phyloP scores from a whole-genome alignment of 2,797 vertebrate species.

The Lepus townsendii region DNA sequence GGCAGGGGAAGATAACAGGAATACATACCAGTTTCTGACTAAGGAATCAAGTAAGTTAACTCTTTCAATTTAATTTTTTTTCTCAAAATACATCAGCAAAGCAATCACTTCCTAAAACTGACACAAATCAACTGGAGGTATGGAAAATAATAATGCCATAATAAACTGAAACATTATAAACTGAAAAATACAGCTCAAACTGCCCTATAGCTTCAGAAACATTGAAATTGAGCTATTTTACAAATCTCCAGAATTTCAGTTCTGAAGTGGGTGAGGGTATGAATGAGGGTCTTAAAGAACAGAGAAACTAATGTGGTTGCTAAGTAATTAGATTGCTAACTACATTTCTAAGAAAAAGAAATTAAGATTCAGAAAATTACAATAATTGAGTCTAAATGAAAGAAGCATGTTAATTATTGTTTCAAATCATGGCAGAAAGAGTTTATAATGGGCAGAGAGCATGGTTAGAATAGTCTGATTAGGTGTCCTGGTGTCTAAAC shows the following conservation, averaged over 20 bases:
- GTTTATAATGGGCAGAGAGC: slow-evolving; percentile 22
- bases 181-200: background rate
- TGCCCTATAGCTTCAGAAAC: background rate
- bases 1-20: background rate
- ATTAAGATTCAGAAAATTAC: slow-evolving; percentile 73
- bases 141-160: slow-evolving; percentile 30
- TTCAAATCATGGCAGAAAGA: slow-evolving; percentile 61
- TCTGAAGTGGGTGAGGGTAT: slow-evolving; percentile 39
- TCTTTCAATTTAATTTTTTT: slow-evolving; percentile 40
- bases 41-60: slow-evolving; percentile 7
- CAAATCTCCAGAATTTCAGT: slow-evolving; percentile 17
- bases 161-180: slow-evolving; percentile 63
- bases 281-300: slow-evolving; percentile 62
- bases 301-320: slow-evolving; percentile 64
- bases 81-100: background rate
- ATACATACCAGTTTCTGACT: background rate
- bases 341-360: slow-evolving; percentile 30
- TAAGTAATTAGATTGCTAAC: slow-evolving; percentile 76
- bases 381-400: slow-evolving; percentile 67
- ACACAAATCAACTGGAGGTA: slow-evolving; percentile 46
- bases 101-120: slow-evolving; percentile 47
- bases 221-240: slow-evolving; percentile 60
- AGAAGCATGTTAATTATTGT: slow-evolving; percentile 69
- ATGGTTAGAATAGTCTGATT: slow-evolving; percentile 23
- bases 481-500: slow-evolving; percentile 15